Percentiles rank a stretch among this genome's conserved stretches.
phyloP scores from a whole-genome alignment of 2,797 vertebrate genomes.

The Macrochelys suwanniensis region DNA sequence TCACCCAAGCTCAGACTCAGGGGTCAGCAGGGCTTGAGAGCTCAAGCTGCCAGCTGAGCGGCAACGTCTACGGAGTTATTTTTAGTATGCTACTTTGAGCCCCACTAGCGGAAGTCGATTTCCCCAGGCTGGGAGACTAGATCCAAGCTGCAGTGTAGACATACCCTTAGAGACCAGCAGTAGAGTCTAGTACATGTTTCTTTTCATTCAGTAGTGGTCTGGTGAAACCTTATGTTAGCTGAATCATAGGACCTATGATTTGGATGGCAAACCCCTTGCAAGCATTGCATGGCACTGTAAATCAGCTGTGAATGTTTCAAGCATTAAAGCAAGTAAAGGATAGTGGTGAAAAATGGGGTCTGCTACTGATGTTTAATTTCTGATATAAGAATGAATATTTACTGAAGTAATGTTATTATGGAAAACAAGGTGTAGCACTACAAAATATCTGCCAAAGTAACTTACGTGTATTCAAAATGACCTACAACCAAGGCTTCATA shows the following conservation, averaged over 20 bases:
- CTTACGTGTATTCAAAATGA: background rate
- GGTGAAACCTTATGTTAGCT: background rate
- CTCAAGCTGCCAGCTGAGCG: background rate
- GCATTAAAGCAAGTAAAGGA: background rate
- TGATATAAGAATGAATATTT: background rate
- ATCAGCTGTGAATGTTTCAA: background rate
- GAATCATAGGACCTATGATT: conserved; percentile 12
- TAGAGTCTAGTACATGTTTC: background rate
- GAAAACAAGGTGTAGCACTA: background rate
- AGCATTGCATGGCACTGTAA: conserved; percentile 48
- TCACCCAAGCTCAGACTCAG: background rate
- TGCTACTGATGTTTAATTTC: conserved; percentile 35
- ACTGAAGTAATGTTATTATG: background rate
- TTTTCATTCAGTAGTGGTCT: background rate
- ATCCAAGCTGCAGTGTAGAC: background rate
- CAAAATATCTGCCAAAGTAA: background rate
- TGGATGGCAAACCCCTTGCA: background rate
- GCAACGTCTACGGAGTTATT: background rate
- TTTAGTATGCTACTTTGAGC: background rate
- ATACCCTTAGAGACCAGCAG: background rate
- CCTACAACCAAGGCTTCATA: background rate
- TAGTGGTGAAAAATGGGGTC: conserved; percentile 61
- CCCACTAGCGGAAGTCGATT: background rate
- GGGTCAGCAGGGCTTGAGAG: background rate
- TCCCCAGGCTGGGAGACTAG: background rate